Conservation (phyloP, 2,113 vertebrate species). For the Seriola dumerili region DNA sequence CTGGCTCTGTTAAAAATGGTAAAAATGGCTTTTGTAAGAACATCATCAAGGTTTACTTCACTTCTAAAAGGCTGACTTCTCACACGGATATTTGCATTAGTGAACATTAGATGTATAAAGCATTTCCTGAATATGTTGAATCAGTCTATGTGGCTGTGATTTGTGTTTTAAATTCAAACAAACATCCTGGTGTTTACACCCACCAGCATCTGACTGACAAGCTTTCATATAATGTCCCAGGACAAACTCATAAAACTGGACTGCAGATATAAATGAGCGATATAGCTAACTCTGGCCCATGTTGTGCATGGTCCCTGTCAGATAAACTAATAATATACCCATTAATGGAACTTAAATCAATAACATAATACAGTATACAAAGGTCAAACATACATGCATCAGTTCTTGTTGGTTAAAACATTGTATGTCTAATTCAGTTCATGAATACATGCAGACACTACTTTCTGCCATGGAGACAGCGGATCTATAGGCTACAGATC, state of each 20-base stretch:
- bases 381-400: neutral
- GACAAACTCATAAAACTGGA: neutral
- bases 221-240: neutral
- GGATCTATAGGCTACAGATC: neutral
- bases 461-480: neutral
- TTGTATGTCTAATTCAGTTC: no score
- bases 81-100: neutral
- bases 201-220: neutral
- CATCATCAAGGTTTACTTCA: conserved; percentile 5
- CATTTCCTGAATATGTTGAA: neutral
- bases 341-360: neutral
- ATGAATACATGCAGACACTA: neutral
- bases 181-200: no score
- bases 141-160: neutral
- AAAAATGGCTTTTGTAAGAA: neutral
- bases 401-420: no score
- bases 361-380: neutral
- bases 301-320: no score
- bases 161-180: neutral
- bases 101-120: neutral
- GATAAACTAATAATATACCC: no score
- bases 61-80: neutral
- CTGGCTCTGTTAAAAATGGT: neutral
- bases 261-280: no score
- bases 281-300: no score